Conservation (phyloP, 2,888 invertebrate species). For the Kryphioiulus occultus region DNA sequence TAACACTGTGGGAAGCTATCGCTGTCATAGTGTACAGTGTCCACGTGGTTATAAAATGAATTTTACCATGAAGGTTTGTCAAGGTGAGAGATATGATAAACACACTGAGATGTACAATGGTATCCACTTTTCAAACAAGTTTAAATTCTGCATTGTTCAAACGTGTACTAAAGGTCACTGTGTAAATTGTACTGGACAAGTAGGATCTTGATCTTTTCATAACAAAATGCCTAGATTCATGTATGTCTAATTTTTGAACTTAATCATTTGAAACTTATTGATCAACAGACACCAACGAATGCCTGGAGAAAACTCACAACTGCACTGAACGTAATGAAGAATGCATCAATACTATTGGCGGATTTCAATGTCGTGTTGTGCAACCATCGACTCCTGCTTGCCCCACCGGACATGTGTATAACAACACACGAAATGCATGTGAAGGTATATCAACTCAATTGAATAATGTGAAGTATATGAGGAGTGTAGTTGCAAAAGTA, state of each 20-base stretch:
- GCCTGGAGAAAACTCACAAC: conserved; percentile 57
- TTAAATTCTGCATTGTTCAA: too few species aligned
- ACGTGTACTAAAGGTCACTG: too few species aligned
- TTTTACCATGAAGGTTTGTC: conserved; percentile 42
- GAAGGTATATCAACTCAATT: conserved; percentile 47
- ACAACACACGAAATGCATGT: conserved; percentile 27
- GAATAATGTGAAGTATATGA: background rate
- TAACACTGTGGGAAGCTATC: conserved; percentile 24
- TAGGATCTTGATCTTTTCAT: too few species aligned
- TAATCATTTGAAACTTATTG: background rate
- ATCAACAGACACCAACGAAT: conserved; percentile 52
- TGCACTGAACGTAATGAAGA: conserved; percentile 61
- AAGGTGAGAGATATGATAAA: background rate
- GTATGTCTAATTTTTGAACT: too few species aligned
- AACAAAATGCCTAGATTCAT: too few species aligned
- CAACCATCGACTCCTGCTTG: conserved; percentile 55
- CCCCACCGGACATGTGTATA: conserved; percentile 56
- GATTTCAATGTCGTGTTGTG: conserved; percentile 60
- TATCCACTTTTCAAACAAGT: too few species aligned
- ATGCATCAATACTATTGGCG: conserved; percentile 63
- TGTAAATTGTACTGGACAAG: too few species aligned
- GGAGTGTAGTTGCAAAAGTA: too few species aligned
- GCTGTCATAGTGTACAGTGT: background rate
- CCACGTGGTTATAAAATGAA: conserved; percentile 41
- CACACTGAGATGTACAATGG: too few species aligned